phyloP scores from a whole-genome alignment of 2,113 vertebrate species.

The Tympanuchus pallidicinctus region DNA sequence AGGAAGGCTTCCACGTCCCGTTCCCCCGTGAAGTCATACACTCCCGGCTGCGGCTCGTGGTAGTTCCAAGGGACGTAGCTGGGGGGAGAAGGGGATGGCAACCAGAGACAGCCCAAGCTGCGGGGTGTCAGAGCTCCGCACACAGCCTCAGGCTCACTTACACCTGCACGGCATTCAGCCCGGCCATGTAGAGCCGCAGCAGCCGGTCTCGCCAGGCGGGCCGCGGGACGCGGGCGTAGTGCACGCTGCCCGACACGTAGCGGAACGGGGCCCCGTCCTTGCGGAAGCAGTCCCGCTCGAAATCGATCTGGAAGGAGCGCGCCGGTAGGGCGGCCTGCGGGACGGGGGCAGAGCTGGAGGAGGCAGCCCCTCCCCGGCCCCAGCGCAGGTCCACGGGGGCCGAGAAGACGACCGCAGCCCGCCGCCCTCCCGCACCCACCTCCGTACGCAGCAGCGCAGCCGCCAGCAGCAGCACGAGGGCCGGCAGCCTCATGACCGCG shows the following conservation, averaged over 20 bases:
- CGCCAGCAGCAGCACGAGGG: background rate
- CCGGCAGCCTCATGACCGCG: background rate
- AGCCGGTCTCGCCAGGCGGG: slow-evolving; percentile 93
- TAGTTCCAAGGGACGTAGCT: slow-evolving; percentile 98
- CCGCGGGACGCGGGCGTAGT: slow-evolving; percentile 90
- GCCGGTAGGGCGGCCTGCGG: background rate
- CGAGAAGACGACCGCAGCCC: too few species aligned
- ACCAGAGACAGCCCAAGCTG: background rate
- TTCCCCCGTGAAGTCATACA: slow-evolving; percentile 87
- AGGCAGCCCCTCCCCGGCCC: background rate
- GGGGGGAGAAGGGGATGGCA: background rate
- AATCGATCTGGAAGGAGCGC: slow-evolving; percentile 88
- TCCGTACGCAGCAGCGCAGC: background rate
- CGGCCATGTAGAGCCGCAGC: slow-evolving; percentile 92
- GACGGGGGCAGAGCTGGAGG: background rate
- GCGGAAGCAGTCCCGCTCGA: slow-evolving; percentile 82
- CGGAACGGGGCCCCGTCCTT: slow-evolving; percentile 89
- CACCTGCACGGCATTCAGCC: slow-evolving; percentile 91
- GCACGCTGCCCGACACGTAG: slow-evolving; percentile 93
- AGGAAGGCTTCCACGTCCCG: slow-evolving; percentile 90
- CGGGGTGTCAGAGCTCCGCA: background rate
- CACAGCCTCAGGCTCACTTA: slow-evolving; percentile 70
- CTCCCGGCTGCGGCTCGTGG: slow-evolving; percentile 86
- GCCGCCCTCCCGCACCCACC: background rate
- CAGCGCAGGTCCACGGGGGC: background rate